Evolutionary conservation across 1,140 invertebrate genomes (phyloP).

Genomic region (Dreissena polymorpha): DNA sequence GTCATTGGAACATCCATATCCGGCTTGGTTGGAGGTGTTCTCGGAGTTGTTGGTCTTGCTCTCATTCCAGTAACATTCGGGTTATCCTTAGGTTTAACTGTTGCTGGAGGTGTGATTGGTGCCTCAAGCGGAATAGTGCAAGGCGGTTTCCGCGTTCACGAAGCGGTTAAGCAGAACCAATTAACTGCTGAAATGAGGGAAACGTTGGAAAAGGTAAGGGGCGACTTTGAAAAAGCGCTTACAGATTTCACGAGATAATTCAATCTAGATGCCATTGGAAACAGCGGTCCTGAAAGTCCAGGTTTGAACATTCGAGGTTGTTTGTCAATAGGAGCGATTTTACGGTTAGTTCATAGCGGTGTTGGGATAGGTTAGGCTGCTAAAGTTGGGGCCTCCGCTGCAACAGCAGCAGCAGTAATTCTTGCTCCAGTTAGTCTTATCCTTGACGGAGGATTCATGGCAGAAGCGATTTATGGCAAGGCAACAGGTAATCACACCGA

Average conservation of each 20-base stretch:
- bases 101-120: slow-evolving; percentile 17
- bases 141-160: not conserved
- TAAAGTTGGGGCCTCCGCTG: not conserved
- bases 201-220: not conserved
- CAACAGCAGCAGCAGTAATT: not conserved
- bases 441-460: not conserved
- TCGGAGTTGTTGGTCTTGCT: slow-evolving; percentile 2
- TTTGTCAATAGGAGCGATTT: not conserved
- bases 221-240: not conserved
- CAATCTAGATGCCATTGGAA: not conserved
- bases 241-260: not conserved
- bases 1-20: slow-evolving; percentile 10
- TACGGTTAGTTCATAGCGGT: not conserved
- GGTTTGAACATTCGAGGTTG: not conserved
- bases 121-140: not conserved
- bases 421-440: not conserved
- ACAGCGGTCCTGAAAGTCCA: not conserved
- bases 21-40: not conserved
- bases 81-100: not conserved
- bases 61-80: slow-evolving; percentile 13
- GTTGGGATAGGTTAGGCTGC: slow-evolving; percentile 4
- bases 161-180: slow-evolving; percentile 16
- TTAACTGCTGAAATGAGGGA: not conserved
- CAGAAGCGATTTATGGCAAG: slow-evolving; percentile 14
- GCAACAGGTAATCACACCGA: slow-evolving; percentile 18